Base-by-base conservation (phyloP, 2,797 vertebrate genomes). In the Euthynnus affinis region DNA sequence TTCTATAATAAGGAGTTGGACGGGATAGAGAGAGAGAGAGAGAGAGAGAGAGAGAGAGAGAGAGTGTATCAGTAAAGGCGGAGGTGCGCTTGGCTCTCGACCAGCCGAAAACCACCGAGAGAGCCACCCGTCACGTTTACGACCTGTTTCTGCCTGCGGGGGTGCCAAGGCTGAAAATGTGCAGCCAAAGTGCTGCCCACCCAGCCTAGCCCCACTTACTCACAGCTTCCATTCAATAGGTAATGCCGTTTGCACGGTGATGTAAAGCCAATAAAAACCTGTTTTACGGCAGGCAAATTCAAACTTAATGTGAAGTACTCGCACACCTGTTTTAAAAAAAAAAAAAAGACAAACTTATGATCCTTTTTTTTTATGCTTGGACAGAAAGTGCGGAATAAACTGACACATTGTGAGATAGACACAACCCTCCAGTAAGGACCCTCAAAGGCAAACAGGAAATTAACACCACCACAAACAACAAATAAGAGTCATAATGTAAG, bases 101-200 rank as follows among this genome's bases (percentile, higher is more conserved):
- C 51, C 71, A 62, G 79, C 78, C 48, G 63, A 80, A 42, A 76
- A 63, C 25, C 61, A 60, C 42, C 2, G 70, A 71, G 64, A 78
- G 88, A 88, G 89, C 71, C 66, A 82, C 88, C 76, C 69, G 74
- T 81, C 82, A 84, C 53, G 81, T 94, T 92, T 91, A 88, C 48
- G 27, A 81, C 81, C 84, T 53, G 65, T 78, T 92, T 81, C 48
- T 65, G 61, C 76, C 88, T 67, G 80, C 58, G 9, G 83, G 83
- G 89, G 86, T 78, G 84, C 80, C 85, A 66, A 74, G 15, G 63
- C 42, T 68, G 75, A 85, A 85, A 73, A 89, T 65, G 78, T 86
- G 86, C 89, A 86, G 92, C 89, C 92, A 91, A 91, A 91, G 63
- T 57, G 79, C 80, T 86, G 91, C 91, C 92, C 93, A 92, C 93